phyloP scores from a whole-genome alignment of 23 tunicate species.

The Trididemnum miniatum region DNA sequence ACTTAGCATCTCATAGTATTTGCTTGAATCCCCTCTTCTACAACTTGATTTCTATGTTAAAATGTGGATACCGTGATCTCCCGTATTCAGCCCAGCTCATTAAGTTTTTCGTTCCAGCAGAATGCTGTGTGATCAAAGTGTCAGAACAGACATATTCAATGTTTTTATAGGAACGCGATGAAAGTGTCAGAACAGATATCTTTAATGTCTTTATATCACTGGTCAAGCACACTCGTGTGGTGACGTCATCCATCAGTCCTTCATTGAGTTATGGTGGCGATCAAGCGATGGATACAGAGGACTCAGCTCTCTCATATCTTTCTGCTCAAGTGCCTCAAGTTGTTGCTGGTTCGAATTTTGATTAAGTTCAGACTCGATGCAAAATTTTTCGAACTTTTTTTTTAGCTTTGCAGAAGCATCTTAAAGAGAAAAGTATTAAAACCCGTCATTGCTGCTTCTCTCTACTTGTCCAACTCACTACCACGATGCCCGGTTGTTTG shows the following conservation, averaged over 20 bases:
- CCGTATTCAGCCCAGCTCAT: too few relatives aligned
- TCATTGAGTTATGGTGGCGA: slow-evolving; percentile 8
- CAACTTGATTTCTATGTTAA: too few relatives aligned
- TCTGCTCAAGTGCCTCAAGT: slow-evolving; percentile 65
- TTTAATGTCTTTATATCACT: slow-evolving; percentile 82
- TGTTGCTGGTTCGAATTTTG: slow-evolving; percentile 50
- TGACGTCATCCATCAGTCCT: slow-evolving; percentile 18
- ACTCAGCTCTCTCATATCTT: slow-evolving; percentile 50
- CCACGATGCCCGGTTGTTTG: slow-evolving; percentile 89
- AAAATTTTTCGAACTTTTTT: not conserved
- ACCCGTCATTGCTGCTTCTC: slow-evolving; percentile 90
- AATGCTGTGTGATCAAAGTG: slow-evolving; percentile 94
- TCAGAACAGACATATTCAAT: slow-evolving; percentile 67
- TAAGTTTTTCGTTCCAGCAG: too few relatives aligned
- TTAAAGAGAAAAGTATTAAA: slow-evolving; percentile 69
- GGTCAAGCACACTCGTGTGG: slow-evolving; percentile 76
- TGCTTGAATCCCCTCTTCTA: too few relatives aligned
- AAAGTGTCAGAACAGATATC: slow-evolving; percentile 76
- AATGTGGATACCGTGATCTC: too few relatives aligned
- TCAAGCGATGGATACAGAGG: slow-evolving; percentile 80
- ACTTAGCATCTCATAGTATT: too few relatives aligned
- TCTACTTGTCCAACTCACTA: slow-evolving; percentile 68
- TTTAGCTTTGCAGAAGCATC: slow-evolving; percentile 77
- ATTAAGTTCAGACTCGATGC: not conserved
- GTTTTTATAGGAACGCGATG: slow-evolving; percentile 97